Evolutionary conservation across 2,888 invertebrate genomes (phyloP), one percentile per base, ranked within the genome.

Genomic region (Craniophora ligustri): DNA sequence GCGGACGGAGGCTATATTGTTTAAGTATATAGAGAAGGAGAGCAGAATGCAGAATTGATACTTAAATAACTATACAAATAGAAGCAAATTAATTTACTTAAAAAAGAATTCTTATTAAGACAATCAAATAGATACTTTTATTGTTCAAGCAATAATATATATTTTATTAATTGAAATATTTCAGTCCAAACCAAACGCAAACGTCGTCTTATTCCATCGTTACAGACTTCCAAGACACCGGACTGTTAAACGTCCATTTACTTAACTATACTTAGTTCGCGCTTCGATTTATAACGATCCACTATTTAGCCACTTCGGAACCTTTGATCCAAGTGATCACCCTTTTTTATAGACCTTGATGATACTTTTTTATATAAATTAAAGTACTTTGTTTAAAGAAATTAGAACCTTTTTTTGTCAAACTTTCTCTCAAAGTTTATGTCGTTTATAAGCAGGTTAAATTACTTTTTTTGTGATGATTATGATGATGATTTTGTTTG

Each of bases 231-330:
- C 42, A 38, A 36, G 48, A 36, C 14, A 47, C n/a, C 32, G 65
- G 84, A 85, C 84, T 84, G 85, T 84, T 89, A 84, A 87, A 70
- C 67, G 64, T 65, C 73, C 72, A 72, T 85, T 90, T 84, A 84
- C 69, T 54, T 67, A 73, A 69, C 85, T 87, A 89, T 90, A 87
- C 73, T 91, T 91, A 91, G 85, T 91, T 92, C 88, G 87, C 90
- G 91, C 89, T 86, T 88, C 79, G 84, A 86, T 87, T 87, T 88
- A 88, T 86, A 87, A 77, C 87, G 83, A 89, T 85, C 78, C 81
- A 82, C 81, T 79, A 78, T 83, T 85, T 79, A 78, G 64, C 57
- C 66, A 60, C 26, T 66, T 82, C 87, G 84, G 76, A 55, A 76
- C 72, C 81, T 85, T 68, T 74, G 66, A 69, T 54, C 56, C 28